phyloP scores from a whole-genome alignment of 2,797 vertebrate genomes.

The Garrulus glandarius region DNA sequence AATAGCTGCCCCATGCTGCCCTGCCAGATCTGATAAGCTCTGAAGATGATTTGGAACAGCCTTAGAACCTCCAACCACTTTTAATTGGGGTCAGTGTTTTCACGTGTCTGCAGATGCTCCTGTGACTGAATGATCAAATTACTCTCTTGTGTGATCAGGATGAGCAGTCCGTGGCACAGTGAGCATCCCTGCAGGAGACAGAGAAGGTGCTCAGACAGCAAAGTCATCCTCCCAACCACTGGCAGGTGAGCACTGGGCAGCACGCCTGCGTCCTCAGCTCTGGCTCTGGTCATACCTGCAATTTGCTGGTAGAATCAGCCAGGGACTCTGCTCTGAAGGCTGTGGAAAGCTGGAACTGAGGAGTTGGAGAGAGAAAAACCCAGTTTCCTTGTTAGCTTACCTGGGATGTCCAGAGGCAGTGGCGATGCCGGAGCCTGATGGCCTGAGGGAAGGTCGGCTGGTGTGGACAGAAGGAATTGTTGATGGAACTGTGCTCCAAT shows the following conservation, averaged over 20 bases:
- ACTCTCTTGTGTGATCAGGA: background rate
- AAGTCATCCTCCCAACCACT: fast-evolving
- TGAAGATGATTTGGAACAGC: background rate
- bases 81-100: background rate
- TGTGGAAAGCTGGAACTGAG: slow-evolving; percentile 58
- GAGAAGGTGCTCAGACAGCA: background rate
- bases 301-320: fast-evolving
- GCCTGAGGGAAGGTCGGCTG: background rate
- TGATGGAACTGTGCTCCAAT: background rate
- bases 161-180: fast-evolving
- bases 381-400: background rate
- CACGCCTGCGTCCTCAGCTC: fast-evolving
- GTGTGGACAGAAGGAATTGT: background rate
- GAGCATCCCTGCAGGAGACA: background rate
- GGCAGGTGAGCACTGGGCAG: background rate
- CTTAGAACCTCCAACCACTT: background rate
- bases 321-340: background rate
- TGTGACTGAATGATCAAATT: background rate
- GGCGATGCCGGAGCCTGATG: fast-evolving
- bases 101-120: background rate
- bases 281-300: background rate
- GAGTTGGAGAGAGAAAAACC: background rate
- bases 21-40: background rate
- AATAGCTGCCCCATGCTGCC: background rate
- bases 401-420: background rate